These are phyloP conservation scores for Latrodectus hesperus DNA, from an alignment of 2,888 invertebrate genomes.

Conservation along the genomic window DNA sequence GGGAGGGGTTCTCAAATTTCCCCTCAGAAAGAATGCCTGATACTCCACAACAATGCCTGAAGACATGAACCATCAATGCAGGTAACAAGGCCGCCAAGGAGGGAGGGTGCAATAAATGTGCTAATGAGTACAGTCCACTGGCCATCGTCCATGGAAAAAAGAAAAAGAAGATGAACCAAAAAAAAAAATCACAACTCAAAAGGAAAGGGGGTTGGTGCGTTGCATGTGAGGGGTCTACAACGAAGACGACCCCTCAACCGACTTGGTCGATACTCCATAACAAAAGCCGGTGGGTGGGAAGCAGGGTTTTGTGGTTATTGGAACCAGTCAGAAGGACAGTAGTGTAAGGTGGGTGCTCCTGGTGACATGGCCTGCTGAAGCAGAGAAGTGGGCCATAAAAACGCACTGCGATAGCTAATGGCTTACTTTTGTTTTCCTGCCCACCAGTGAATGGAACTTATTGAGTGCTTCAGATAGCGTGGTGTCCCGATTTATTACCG, in stretches of 20 bases:
- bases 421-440: slow-evolving; percentile 8
- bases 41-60: slow-evolving; percentile 22
- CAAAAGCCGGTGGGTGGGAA: slow-evolving; percentile 31
- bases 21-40: too few relatives aligned
- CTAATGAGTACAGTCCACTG: slow-evolving; percentile 56
- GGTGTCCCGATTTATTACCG: neutral
- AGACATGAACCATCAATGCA: slow-evolving; percentile 29
- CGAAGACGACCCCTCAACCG: slow-evolving; percentile 33
- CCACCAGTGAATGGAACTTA: neutral
- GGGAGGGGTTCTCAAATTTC: too few relatives aligned
- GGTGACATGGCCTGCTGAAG: slow-evolving; percentile 9
- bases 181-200: slow-evolving; percentile 1
- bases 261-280: slow-evolving; percentile 51
- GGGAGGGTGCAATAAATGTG: slow-evolving; percentile 59
- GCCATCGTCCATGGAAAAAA: slow-evolving; percentile 10
- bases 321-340: slow-evolving; percentile 30
- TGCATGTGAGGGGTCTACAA: slow-evolving; percentile 31
- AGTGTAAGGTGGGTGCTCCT: slow-evolving; percentile 27
- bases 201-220: slow-evolving; percentile 9
- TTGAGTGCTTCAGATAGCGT: neutral
- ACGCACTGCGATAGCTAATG: slow-evolving; percentile 40
- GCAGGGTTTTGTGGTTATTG: slow-evolving; percentile 52
- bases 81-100: slow-evolving; percentile 53
- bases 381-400: slow-evolving; percentile 17
- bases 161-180: neutral